A percentile compares a stretch with the other conserved stretches of the same genome.
phyloP scores from a whole-genome alignment of 2,797 vertebrate species.

The Gambusia yucatana region DNA sequence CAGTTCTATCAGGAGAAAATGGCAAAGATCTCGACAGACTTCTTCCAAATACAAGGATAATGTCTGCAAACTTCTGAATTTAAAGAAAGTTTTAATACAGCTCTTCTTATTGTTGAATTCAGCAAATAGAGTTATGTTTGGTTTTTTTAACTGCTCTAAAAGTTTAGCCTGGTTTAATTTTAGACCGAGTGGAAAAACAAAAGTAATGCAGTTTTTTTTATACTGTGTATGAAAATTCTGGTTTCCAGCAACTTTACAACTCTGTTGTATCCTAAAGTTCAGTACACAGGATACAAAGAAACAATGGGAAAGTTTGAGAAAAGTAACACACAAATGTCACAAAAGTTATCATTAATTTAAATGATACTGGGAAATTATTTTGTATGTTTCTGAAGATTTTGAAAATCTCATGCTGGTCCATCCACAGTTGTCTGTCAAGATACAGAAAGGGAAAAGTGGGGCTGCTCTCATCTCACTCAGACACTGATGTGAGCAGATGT shows the following conservation, averaged over 20 bases:
- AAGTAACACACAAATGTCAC: not conserved
- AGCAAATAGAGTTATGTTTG: not conserved
- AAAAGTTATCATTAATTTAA: not conserved
- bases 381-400: not conserved
- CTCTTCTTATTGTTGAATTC: not conserved
- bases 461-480: not conserved
- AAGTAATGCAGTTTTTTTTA: not conserved
- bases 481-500: conserved; percentile 38
- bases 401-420: not conserved
- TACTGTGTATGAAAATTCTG: not conserved
- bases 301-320: not conserved
- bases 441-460: not conserved
- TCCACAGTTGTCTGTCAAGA: not conserved
- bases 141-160: not conserved
- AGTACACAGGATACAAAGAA: not conserved
- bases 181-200: not conserved
- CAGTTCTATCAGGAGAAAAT: not conserved
- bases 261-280: not conserved
- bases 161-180: not conserved
- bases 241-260: not conserved
- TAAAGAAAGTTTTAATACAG: not conserved
- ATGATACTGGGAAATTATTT: not conserved
- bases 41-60: not conserved
- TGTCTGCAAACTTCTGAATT: not conserved
- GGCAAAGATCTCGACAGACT: not conserved